Evolutionary conservation across 1,140 invertebrate genomes (phyloP).

Genomic region (Conus betulinus): DNA sequence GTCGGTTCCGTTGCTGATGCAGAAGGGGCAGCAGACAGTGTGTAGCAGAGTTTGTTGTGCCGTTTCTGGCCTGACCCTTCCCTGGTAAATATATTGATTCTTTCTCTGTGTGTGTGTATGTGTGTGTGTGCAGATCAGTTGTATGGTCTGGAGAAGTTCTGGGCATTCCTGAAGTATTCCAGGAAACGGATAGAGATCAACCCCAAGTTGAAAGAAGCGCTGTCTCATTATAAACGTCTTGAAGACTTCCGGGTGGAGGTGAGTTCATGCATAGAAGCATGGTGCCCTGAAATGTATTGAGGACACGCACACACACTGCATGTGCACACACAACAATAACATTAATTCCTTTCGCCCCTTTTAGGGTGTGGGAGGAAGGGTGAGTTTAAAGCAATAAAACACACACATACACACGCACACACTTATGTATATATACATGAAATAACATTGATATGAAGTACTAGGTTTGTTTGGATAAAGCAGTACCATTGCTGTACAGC

Average conservation of each 20-base stretch:
- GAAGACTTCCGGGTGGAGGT: conserved; percentile 87
- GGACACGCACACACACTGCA: no score
- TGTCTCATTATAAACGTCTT: conserved; percentile 93
- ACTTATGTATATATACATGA: no score
- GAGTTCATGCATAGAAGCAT: conserved; percentile 32
- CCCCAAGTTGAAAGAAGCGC: conserved; percentile 85
- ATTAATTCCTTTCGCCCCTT: no score
- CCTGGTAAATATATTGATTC: background rate
- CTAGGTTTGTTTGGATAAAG: no score
- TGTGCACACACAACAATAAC: no score
- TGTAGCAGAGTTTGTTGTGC: background rate
- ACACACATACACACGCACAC: no score
- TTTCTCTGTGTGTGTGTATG: background rate
- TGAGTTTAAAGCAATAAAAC: no score
- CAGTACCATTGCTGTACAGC: no score
- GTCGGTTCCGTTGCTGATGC: background rate
- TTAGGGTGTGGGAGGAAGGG: no score
- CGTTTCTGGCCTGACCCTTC: background rate
- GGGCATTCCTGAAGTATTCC: conserved; percentile 93
- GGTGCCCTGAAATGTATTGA: no score
- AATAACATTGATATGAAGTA: no score
- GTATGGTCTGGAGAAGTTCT: conserved; percentile 99
- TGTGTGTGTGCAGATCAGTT: conserved; percentile 86
- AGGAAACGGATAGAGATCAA: conserved; percentile 84
- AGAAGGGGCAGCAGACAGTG: background rate